Percentiles rank a stretch among this genome's conserved stretches.
phyloP scores from a whole-genome alignment of 2,888 invertebrate genomes.

The Cynaeus angustus region DNA sequence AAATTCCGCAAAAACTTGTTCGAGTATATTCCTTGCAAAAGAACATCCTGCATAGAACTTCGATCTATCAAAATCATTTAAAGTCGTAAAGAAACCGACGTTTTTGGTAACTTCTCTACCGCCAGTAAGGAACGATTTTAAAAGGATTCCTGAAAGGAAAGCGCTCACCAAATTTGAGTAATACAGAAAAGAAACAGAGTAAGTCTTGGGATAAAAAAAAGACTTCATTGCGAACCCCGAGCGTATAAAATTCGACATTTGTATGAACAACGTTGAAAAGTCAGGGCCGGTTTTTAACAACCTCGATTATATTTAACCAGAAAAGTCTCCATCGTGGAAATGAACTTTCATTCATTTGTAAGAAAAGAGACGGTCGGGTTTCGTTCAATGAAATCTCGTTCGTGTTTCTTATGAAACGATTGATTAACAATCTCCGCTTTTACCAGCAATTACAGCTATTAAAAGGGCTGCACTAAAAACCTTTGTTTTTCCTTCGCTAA shows the following conservation, averaged over 20 bases:
- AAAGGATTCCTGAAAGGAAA: constrained; percentile 8
- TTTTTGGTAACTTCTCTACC: constrained; percentile 28
- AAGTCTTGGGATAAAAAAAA: constrained; percentile 13
- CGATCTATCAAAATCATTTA: neutral
- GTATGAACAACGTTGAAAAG: constrained; percentile 1
- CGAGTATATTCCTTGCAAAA: neutral
- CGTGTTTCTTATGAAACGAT: neutral
- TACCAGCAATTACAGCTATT: no score
- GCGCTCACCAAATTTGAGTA: constrained; percentile 22
- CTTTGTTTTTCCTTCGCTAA: no score
- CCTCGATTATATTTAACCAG: constrained; percentile 12
- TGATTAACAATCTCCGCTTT: no score
- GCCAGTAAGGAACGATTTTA: constrained; percentile 20
- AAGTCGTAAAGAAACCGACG: constrained; percentile 7
- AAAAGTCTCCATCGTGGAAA: constrained; percentile 5
- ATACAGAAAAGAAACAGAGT: constrained; percentile 28
- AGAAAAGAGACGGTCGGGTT: constrained; percentile 6
- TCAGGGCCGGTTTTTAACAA: neutral
- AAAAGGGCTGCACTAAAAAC: no score
- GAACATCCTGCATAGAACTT: no score
- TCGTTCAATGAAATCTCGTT: constrained; percentile 16
- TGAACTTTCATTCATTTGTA: constrained; percentile 16
- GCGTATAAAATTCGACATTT: neutral
- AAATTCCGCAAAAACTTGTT: neutral
- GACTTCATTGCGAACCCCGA: neutral